Base-by-base conservation (phyloP, 1,140 invertebrate genomes). In the Myzus persicae region DNA sequence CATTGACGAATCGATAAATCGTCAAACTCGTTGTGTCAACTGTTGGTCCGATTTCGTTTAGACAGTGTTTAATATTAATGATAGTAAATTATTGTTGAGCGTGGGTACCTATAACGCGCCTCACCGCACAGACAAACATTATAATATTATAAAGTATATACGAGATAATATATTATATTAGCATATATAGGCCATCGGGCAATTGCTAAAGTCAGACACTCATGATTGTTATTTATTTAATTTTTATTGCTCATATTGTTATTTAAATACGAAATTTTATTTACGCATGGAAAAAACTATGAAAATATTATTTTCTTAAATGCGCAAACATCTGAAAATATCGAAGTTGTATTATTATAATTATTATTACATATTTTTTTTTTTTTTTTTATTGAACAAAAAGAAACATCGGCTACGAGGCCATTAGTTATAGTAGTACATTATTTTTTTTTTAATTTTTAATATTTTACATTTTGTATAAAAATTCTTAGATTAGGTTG, bases 41-140 rank as follows among this genome's bases (percentile, higher is more conserved):
- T 76, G n/a, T 76, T 76, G 31, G 59, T 76, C 59, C 31, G 59
- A 76, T 76, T 76, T 76, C 59, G 59, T 76, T 76, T 76, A 36
- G n/a, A 76, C n/a, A 36, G 31, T 76, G 59, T 76, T 76, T n/a
- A n/a, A 76, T 76, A 76, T 76, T 76, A 76, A 76, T 76, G 59
- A 76, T 76, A 2, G 31, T 76, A 76, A 76, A 76, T 76, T 76
- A 76, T n/a, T 76, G 59, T 76, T 76, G 59, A 76, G 59, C 59
- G 59, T 76, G 59, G 59, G 59, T 76, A 76, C 59, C 31, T 76
- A 76, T 18, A 76, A 76, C 59, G 59, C n/a, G 59, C 31, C 59
- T 76, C 31, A 20, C 59, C 59, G 4, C 59, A n/a, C n/a, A n/a
- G 59, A 67, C 31, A n/a, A 76, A 76, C 18, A n/a, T 4, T n/a